These are phyloP conservation scores for Agapornis canus DNA, from an alignment of 2,797 vertebrate genomes.

Conservation along the genomic window DNA sequence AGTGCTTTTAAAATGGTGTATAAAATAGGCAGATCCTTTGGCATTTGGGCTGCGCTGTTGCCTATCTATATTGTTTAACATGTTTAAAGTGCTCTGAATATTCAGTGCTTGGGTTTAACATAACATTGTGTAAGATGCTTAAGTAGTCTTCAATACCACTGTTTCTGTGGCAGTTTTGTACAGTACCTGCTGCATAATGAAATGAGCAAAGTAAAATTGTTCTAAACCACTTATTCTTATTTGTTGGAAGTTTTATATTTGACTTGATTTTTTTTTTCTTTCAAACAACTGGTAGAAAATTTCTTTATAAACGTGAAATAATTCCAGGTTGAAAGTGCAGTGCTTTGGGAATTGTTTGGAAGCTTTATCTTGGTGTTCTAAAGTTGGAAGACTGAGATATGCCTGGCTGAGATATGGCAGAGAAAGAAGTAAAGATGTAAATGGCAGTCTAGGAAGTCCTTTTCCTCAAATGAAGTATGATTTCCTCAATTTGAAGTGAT, in stretches of 20 bases:
- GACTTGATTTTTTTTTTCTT: background rate
- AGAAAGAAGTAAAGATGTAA: background rate
- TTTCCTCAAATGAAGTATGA: background rate
- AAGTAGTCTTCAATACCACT: background rate
- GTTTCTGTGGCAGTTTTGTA: slow-evolving; percentile 39
- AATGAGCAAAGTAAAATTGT: slow-evolving; percentile 24
- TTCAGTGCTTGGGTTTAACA: slow-evolving; percentile 37
- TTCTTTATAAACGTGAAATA: slow-evolving; percentile 8
- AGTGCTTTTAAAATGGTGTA: slow-evolving; percentile 29
- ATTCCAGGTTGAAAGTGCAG: background rate
- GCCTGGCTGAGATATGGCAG: background rate
- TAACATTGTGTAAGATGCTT: background rate
- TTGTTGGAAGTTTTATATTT: slow-evolving; percentile 44
- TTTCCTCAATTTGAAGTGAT: background rate
- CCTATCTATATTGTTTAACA: background rate
- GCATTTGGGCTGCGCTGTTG: slow-evolving; percentile 10
- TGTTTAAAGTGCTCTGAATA: slow-evolving; percentile 36
- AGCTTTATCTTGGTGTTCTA: background rate
- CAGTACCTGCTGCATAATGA: background rate
- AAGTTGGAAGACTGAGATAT: background rate
- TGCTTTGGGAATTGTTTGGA: background rate
- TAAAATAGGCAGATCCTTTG: slow-evolving; percentile 5
- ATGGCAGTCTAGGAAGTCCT: background rate
- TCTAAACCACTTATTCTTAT: background rate
- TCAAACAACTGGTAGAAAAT: slow-evolving; percentile 8